These are phyloP conservation scores for Gadopsis marmoratus DNA, from an alignment of 2,797 vertebrate species.

Conservation along the genomic window DNA sequence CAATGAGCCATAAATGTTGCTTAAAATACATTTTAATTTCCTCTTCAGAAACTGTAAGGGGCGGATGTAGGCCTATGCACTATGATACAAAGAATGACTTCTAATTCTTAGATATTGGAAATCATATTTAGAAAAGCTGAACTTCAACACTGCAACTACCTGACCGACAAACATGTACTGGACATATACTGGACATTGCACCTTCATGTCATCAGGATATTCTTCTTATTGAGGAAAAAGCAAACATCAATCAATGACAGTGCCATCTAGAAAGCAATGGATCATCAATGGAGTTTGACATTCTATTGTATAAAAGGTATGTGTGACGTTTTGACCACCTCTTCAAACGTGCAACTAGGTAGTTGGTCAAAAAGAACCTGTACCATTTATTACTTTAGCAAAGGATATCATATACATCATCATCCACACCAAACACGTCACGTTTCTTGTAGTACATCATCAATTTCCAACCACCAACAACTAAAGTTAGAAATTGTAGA, in stretches of 20 bases:
- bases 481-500: not conserved
- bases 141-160: slow-evolving; percentile 3
- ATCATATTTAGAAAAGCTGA: slow-evolving; percentile 20
- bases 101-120: slow-evolving; percentile 14
- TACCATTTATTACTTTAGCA: not conserved
- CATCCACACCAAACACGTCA: not conserved
- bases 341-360: slow-evolving; percentile 18
- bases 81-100: slow-evolving; percentile 16
- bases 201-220: slow-evolving; percentile 31
- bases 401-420: not conserved
- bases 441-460: not conserved
- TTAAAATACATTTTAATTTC: slow-evolving; percentile 23
- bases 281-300: slow-evolving; percentile 2
- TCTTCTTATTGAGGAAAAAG: slow-evolving; percentile 22
- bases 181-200: slow-evolving; percentile 47
- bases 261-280: slow-evolving; percentile 6
- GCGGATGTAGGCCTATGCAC: not conserved
- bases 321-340: slow-evolving; percentile 4
- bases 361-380: slow-evolving; percentile 13
- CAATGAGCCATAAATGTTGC: slow-evolving; percentile 21
- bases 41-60: slow-evolving; percentile 6
- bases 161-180: not conserved
- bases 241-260: not conserved
- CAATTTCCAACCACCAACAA: slow-evolving; percentile 5
- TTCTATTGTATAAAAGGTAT: slow-evolving; percentile 18